A percentile compares a stretch with the other conserved stretches of the same genome.
Evolutionary conservation across 2,797 vertebrate species (phyloP).

Genomic region (Orientallactaga sibirica): DNA sequence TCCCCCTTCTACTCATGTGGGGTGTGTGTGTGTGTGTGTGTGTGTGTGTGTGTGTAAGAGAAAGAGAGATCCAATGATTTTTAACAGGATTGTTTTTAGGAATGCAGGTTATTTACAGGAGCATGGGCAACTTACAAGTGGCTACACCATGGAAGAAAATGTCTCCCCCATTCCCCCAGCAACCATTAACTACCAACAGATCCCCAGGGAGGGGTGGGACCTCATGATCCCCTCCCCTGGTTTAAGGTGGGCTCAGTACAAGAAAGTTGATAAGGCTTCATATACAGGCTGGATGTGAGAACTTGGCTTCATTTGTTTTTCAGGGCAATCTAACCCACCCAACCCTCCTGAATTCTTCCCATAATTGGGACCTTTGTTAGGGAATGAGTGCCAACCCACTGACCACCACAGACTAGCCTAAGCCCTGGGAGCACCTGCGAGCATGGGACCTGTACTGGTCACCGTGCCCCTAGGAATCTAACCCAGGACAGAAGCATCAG

Average conservation of each 20-base stretch:
- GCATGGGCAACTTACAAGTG: no score
- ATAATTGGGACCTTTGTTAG: not conserved
- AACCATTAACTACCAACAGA: no score
- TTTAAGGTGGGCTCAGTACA: not conserved
- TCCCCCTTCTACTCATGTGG: no score
- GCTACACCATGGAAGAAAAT: no score
- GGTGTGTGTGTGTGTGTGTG: no score
- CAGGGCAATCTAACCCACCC: not conserved
- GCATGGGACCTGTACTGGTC: conserved; percentile 53
- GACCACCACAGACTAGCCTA: not conserved
- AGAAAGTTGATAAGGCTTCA: not conserved
- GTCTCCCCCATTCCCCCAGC: no score
- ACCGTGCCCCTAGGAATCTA: conserved; percentile 68
- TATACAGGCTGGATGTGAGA: not conserved
- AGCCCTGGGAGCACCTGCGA: conserved; percentile 18
- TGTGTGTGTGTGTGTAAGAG: no score
- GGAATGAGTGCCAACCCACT: not conserved
- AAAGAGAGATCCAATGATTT: no score
- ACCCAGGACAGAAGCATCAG: conserved; percentile 62
- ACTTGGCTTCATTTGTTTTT: not conserved
- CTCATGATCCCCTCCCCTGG: no score
- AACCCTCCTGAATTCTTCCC: not conserved
- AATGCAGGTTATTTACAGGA: no score
- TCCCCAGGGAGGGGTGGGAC: no score
- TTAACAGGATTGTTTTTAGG: no score